Evolutionary conservation across 2,113 vertebrate species (phyloP).

Genomic region (Diglossa brunneiventris): DNA sequence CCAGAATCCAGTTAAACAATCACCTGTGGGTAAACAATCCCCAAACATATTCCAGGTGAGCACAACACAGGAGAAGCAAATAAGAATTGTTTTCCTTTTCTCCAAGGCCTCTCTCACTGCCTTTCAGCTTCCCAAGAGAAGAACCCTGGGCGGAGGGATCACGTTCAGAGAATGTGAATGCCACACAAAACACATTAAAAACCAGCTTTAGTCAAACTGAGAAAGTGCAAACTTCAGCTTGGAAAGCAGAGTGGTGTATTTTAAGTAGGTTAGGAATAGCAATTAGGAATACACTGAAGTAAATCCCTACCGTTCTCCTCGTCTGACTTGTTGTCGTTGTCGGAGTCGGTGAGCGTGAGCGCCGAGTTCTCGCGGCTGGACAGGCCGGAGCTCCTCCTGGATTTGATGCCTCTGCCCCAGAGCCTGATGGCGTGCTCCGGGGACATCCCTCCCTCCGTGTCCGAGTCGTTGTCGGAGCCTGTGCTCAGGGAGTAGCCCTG

Average conservation of each 20-base stretch:
- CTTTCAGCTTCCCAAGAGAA: too few relatives aligned
- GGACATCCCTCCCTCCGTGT: constrained; percentile 90
- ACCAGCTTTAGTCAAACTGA: background rate
- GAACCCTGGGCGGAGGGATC: too few relatives aligned
- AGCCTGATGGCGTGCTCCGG: constrained; percentile 90
- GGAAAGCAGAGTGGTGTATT: background rate
- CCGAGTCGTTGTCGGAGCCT: constrained; percentile 88
- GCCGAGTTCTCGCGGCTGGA: constrained; percentile 92
- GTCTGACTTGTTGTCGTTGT: constrained; percentile 92
- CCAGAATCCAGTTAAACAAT: too few relatives aligned
- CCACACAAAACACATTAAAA: background rate
- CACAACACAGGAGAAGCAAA: too few relatives aligned
- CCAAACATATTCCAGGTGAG: too few relatives aligned
- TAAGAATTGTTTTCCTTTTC: too few relatives aligned
- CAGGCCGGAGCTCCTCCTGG: constrained; percentile 87
- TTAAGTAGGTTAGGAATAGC: background rate
- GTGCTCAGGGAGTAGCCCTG: constrained; percentile 89
- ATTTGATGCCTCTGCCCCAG: constrained; percentile 89
- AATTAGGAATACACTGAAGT: background rate
- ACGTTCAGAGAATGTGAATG: too few relatives aligned
- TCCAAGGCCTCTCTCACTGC: too few relatives aligned
- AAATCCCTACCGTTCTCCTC: constrained; percentile 87
- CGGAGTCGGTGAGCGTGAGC: constrained; percentile 91
- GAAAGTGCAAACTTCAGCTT: background rate
- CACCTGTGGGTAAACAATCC: too few relatives aligned